phyloP scores from a whole-genome alignment of 2,113 vertebrate species.

The Hippopotamus amphibius region DNA sequence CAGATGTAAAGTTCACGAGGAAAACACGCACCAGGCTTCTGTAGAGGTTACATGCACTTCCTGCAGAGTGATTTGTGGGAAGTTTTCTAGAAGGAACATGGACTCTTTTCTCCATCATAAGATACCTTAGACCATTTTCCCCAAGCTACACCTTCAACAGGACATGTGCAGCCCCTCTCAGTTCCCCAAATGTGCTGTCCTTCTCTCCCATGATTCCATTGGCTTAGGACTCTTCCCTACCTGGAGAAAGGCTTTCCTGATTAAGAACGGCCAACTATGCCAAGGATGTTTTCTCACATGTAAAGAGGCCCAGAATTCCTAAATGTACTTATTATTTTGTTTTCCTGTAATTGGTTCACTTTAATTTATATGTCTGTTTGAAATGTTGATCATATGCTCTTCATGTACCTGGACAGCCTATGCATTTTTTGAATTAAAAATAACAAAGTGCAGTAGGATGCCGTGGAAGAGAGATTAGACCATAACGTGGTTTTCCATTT shows the following conservation, averaged over 20 bases:
- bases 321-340: background rate
- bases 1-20: background rate
- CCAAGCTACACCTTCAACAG: background rate
- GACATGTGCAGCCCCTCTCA: background rate
- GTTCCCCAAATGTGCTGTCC: background rate
- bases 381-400: background rate
- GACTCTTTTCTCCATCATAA: background rate
- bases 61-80: background rate
- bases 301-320: background rate
- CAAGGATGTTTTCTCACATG: background rate
- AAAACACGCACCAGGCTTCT: background rate
- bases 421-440: slow-evolving; percentile 43
- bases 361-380: background rate
- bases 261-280: background rate
- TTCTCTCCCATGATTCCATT: background rate
- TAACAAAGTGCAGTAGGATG: background rate
- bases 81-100: background rate
- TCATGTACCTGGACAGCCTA: background rate
- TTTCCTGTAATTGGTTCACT: background rate
- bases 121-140: background rate
- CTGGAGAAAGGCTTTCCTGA: background rate
- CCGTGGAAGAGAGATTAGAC: background rate
- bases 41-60: background rate
- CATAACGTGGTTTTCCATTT: background rate
- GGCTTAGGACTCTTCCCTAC: background rate